Base-by-base conservation (phyloP, 2,888 invertebrate genomes). In the Scaptomyza reducta region DNA sequence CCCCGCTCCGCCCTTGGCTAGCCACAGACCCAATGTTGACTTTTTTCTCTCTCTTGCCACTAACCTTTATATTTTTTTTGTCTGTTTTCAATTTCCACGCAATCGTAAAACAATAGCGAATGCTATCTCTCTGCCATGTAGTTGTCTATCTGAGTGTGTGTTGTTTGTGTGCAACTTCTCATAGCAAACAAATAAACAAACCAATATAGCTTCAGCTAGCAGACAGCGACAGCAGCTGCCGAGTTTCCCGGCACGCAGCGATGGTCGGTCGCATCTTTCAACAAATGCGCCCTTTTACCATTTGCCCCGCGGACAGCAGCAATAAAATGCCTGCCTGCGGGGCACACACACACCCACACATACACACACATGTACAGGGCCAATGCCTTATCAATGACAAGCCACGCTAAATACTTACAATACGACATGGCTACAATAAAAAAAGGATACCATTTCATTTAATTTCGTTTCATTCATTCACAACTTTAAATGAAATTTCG, bases 101-200 rank as follows among this genome's bases (percentile, higher is more conserved):
- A 71, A 84, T 88, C 83, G 83, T 84, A 84, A 84, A 84, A 84
- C 89, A 84, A 84, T 84, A 84, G 85, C 83, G 53, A 63, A 25
- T 64, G 87, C 87, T 88, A 82, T 88, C 82, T 71, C 29, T 42
- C 25, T 42, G 62, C 74, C 70, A 70, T 83, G 69, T 70, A 66
- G 57, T 63, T 29, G 47, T 59, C 33, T 71, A 60, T 64, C 41
- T 64, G 16, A 50, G 31, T 42, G 13, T 60, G 22, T 63, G 11
- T 55, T 74, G 51, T 62, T 50, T 46, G 35, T 56, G 77, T 72
- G 59, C 77, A 67, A 75, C 70, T 81, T 83, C 84, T 65, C 85
- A 83, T 70, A 35, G 74, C 69, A 25, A 65, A 67, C 79, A 82
- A 83, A 86, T 77, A 79, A 87, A 64, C 80, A 88, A 79, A 81